Evolutionary conservation across 2,113 vertebrate genomes (phyloP).

Genomic region (Larimichthys crocea): DNA sequence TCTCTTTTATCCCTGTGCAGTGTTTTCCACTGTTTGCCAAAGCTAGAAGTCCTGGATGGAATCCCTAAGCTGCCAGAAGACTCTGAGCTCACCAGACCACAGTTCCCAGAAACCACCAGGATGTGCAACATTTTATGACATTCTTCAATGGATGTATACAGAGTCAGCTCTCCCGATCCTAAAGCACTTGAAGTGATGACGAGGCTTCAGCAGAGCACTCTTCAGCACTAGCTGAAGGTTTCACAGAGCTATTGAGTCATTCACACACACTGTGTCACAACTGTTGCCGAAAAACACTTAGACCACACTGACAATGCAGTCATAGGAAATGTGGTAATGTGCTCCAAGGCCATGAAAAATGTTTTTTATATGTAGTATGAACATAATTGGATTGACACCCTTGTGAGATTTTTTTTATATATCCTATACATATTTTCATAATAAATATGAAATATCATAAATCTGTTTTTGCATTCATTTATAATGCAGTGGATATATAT

Average conservation of each 20-base stretch:
- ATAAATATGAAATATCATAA: conserved; percentile 47
- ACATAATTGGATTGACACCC: background rate
- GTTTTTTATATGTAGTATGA: conserved; percentile 8
- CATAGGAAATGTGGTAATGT: conserved; percentile 7
- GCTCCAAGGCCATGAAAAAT: conserved; percentile 1
- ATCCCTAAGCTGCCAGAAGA: conserved; percentile 92
- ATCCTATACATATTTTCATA: conserved; percentile 42
- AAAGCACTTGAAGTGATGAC: background rate
- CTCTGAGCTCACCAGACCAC: conserved; percentile 69
- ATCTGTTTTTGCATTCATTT: background rate
- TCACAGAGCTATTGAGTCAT: conserved; percentile 3
- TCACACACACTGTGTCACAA: conserved; percentile 21
- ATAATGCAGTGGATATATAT: background rate
- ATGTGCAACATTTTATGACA: conserved; percentile 88
- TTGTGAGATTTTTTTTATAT: conserved; percentile 21
- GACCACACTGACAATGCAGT: conserved; percentile 5
- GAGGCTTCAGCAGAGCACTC: background rate
- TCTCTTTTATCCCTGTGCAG: conserved; percentile 78
- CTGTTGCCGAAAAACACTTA: conserved; percentile 20
- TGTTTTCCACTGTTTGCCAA: conserved; percentile 95
- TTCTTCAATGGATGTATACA: conserved; percentile 7
- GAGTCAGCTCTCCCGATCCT: background rate
- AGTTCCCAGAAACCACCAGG: conserved; percentile 80
- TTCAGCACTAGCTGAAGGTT: background rate
- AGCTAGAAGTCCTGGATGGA: conserved; percentile 92